A percentile compares a stretch with the other conserved stretches of the same genome.
These are phyloP conservation scores for Kuschelorhynchus macadamiae DNA, from an alignment of 2,888 invertebrate species.

Conservation along the genomic window DNA sequence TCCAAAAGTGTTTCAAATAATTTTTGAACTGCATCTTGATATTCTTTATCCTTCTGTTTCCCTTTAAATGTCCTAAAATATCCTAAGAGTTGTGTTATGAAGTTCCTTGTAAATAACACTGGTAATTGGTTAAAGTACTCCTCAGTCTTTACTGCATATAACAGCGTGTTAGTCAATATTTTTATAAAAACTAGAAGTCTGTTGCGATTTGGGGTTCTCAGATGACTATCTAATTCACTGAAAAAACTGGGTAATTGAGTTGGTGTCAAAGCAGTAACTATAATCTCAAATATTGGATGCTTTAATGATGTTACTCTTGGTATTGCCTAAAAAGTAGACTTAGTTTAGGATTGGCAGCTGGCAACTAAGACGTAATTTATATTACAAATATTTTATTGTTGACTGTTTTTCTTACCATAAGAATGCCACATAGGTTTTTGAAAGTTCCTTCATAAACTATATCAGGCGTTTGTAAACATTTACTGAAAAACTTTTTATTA, in stretches of 20 bases:
- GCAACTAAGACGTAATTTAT: slow-evolving; percentile 8
- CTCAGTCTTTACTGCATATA: slow-evolving; percentile 63
- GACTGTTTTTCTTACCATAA: slow-evolving; percentile 75
- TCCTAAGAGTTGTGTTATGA: slow-evolving; percentile 76
- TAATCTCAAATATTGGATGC: slow-evolving; percentile 77
- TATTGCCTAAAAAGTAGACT: slow-evolving; percentile 70
- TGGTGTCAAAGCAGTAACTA: slow-evolving; percentile 72
- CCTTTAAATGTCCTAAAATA: slow-evolving; percentile 74
- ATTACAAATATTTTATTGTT: too few relatives aligned
- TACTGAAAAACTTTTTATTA: slow-evolving; percentile 72
- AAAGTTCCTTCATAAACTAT: slow-evolving; percentile 75
- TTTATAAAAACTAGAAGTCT: slow-evolving; percentile 75
- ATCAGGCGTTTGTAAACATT: slow-evolving; percentile 72
- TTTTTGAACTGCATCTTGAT: slow-evolving; percentile 73
- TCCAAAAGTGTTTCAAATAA: slow-evolving; percentile 71
- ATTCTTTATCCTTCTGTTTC: slow-evolving; percentile 73
- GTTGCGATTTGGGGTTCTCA: slow-evolving; percentile 72
- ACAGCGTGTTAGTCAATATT: slow-evolving; percentile 73
- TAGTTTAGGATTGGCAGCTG: slow-evolving; percentile 6
- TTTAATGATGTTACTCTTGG: slow-evolving; percentile 72
- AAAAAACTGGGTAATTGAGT: slow-evolving; percentile 73
- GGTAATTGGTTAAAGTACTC: slow-evolving; percentile 69
- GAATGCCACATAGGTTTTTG: slow-evolving; percentile 71
- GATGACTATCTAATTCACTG: slow-evolving; percentile 69
- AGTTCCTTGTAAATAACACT: slow-evolving; percentile 75